Base-by-base conservation (phyloP, 2,113 vertebrate genomes). In the Osmerus eperlanus region DNA sequence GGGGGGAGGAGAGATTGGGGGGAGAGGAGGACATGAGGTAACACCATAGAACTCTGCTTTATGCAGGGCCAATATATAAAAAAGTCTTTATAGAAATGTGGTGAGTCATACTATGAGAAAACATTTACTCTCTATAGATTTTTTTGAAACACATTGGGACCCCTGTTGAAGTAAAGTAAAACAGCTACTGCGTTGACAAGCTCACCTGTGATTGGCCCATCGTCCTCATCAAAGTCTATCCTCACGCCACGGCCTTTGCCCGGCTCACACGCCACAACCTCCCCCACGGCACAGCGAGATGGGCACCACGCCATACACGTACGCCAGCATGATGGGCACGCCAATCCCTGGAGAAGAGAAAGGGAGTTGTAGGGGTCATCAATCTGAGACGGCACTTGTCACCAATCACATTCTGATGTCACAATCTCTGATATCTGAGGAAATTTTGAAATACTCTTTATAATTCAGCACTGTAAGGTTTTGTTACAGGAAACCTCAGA, bases 261-360 rank as follows among this genome's bases (percentile, higher is more conserved):
- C 96, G 91, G 90, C 96, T 99, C 36, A 99, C 36, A 99, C 97
- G 0, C 97, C 97, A 19, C 97, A 99, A 79, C 97, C 97, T 0
- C 97, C 97, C 0, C 97, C 97, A 3, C 97, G 93, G 84, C 97
- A 99, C 83, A 99, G 94, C 2, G 97, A 99, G 83, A 99, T 96
- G 29, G 97, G 97, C 70, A 99, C 97, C 0, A 99, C 97, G 0
- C 97, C 97, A 12, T 99, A 99, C 63, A 99, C 97, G 1, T 99
- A 99, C 0, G 97, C 97, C 91, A 99, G 75, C 97, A 99, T 99
- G 91, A 99, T 99, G 80, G 97, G 97, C 13, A 99, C 96, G 0
- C 97, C 97, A n/a, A 99, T 97, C 29, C 97, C 97, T 99, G 87
- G 0, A 52, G 76, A 51, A 29, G 71, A 0, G 13, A 70, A 78